These are phyloP conservation scores for Cecropterus lyciades DNA, from an alignment of 1,140 invertebrate species.

Conservation along the genomic window DNA sequence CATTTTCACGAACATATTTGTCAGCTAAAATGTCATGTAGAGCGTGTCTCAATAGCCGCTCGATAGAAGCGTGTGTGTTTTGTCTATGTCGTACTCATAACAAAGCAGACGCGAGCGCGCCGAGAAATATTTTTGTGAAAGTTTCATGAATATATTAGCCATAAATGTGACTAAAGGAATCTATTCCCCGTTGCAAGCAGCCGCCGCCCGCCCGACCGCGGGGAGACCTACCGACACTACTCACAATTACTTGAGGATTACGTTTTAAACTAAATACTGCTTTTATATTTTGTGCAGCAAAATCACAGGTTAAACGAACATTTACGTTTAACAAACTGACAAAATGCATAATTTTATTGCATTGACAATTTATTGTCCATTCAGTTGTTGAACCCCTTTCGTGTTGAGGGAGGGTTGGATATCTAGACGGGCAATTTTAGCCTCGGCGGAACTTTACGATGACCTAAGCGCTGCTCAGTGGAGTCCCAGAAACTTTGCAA, in stretches of 20 bases:
- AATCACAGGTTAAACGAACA: not conserved
- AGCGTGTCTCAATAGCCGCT: slow-evolving; percentile 35
- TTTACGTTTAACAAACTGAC: not conserved
- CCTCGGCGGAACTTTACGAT: not conserved
- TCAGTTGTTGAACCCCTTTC: not conserved
- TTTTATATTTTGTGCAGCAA: slow-evolving; percentile 24
- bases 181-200: slow-evolving; percentile 65
- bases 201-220: slow-evolving; percentile 42
- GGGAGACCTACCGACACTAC: slow-evolving; percentile 56
- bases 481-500: slow-evolving; percentile 1
- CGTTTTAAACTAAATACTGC: slow-evolving; percentile 42
- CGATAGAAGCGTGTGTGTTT: slow-evolving; percentile 41
- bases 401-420: not conserved
- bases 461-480: not conserved
- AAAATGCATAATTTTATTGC: not conserved
- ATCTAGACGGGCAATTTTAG: not conserved
- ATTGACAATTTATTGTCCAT: not conserved
- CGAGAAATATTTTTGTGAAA: slow-evolving; percentile 79
- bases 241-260: slow-evolving; percentile 58
- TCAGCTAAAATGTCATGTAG: slow-evolving; percentile 21
- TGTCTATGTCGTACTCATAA: slow-evolving; percentile 61
- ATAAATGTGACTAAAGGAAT: slow-evolving; percentile 82
- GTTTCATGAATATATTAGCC: slow-evolving; percentile 83
- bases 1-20: slow-evolving; percentile 25
- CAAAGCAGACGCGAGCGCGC: slow-evolving; percentile 62